Conservation (phyloP, 2,888 invertebrate genomes). For the Tipula helvola region DNA sequence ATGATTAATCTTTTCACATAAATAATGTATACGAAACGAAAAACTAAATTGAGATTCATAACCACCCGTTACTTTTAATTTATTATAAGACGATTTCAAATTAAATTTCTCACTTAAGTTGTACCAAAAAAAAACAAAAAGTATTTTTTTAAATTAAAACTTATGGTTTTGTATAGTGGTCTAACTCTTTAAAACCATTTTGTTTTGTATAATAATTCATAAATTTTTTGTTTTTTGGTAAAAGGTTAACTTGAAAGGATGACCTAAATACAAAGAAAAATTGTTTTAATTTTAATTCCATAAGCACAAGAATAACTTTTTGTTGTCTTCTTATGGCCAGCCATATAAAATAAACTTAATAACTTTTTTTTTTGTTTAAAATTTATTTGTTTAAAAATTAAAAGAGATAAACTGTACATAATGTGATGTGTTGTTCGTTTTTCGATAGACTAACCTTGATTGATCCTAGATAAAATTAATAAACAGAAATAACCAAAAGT, state of each 20-base stretch:
- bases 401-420: neutral
- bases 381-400: neutral
- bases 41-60: neutral
- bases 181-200: neutral
- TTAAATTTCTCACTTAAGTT: constrained; percentile 4
- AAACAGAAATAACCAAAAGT: neutral
- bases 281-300: neutral
- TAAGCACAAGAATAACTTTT: neutral
- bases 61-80: constrained; percentile 4
- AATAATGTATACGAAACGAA: neutral
- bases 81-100: neutral
- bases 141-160: neutral
- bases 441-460: neutral
- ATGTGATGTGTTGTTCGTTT: neutral
- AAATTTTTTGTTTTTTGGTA: neutral
- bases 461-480: neutral
- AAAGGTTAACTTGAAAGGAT: neutral
- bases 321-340: neutral
- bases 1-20: neutral
- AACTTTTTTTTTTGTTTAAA: neutral
- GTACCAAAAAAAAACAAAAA: neutral
- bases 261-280: neutral
- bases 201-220: neutral
- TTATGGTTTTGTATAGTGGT: neutral
- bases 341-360: neutral